A percentile compares a stretch with the other conserved stretches of the same genome.
These are phyloP conservation scores for Hypomecis atomaria DNA, from an alignment of 2,888 invertebrate genomes.

Conservation along the genomic window DNA sequence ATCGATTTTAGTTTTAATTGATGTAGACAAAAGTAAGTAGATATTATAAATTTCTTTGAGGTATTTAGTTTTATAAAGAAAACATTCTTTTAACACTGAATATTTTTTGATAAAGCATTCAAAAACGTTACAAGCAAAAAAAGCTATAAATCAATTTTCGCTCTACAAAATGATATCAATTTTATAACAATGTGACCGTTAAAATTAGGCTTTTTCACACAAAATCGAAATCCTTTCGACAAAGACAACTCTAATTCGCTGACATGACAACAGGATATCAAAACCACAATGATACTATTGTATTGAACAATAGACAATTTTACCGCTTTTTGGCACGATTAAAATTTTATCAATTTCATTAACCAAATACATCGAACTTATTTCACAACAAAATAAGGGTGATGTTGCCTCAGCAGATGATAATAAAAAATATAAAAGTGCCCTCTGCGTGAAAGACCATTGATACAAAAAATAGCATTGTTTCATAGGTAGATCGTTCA, in stretches of 20 bases:
- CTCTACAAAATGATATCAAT: conserved; percentile 43
- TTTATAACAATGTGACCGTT: conserved; percentile 49
- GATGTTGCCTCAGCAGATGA: not conserved
- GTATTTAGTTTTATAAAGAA: no score
- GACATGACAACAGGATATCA: conserved; percentile 52
- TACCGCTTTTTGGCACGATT: conserved; percentile 58
- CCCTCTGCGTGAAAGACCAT: conserved; percentile 38
- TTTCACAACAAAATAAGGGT: not conserved
- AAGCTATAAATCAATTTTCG: conserved; percentile 20
- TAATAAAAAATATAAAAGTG: not conserved
- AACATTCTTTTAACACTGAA: not conserved
- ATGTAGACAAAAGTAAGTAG: no score
- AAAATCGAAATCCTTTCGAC: conserved; percentile 48
- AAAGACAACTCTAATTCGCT: conserved; percentile 54
- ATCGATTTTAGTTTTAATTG: no score
- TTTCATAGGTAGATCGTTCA: conserved; percentile 51
- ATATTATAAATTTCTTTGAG: no score
- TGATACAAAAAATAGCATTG: conserved; percentile 54
- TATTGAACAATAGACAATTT: conserved; percentile 56
- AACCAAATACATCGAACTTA: conserved; percentile 11
- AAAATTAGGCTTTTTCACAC: conserved; percentile 52
- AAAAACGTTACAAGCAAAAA: not conserved
- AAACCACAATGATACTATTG: conserved; percentile 51
- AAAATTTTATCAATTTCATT: conserved; percentile 19
- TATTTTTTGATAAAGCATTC: not conserved